phyloP scores from a whole-genome alignment of 2,797 vertebrate genomes.

The Cynodonichthys magdalenae region DNA sequence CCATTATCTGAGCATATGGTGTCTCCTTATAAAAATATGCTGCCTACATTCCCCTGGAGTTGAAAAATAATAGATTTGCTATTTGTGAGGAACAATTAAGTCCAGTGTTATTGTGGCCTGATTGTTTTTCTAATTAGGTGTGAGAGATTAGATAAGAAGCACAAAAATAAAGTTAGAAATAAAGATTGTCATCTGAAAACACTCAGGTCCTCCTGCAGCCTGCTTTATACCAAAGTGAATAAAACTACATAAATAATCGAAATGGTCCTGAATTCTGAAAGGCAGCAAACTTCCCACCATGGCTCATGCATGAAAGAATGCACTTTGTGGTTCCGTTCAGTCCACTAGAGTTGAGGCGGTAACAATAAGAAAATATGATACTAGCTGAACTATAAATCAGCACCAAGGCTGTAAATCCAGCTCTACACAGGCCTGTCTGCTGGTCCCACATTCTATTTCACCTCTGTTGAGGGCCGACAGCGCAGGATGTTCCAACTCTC shows the following conservation, averaged over 20 bases:
- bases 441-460: conserved; percentile 1
- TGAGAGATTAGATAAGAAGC: background rate
- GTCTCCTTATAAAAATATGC: no score
- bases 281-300: background rate
- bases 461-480: background rate
- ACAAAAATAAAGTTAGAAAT: background rate
- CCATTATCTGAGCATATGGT: no score
- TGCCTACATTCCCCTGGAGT: no score
- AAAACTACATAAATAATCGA: background rate
- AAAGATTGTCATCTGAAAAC: background rate
- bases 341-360: background rate
- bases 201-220: background rate
- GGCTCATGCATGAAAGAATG: background rate
- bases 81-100: no score
- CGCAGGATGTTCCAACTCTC: background rate
- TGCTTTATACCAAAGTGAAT: background rate
- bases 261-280: background rate
- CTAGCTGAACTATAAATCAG: background rate
- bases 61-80: no score
- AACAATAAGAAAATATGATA: conserved; percentile 11
- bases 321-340: background rate
- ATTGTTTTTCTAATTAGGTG: background rate
- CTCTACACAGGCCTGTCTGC: background rate
- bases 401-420: background rate
- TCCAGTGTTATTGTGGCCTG: no score